Percentiles rank a stretch among this genome's conserved stretches.
These are phyloP conservation scores for Hipposideros larvatus DNA, from an alignment of 2,797 vertebrate species.

Conservation along the genomic window DNA sequence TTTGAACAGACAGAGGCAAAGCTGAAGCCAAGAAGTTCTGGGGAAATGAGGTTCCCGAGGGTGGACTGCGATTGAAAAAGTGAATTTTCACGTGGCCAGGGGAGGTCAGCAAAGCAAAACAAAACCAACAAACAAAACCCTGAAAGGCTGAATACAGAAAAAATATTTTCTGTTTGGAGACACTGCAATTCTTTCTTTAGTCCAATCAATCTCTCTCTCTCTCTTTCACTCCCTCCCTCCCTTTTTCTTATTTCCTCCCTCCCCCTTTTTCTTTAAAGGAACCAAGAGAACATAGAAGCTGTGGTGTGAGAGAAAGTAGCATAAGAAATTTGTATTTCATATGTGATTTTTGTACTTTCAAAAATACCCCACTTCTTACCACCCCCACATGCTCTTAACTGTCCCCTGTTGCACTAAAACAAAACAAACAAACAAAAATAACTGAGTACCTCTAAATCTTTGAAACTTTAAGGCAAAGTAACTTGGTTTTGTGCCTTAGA, in stretches of 20 bases:
- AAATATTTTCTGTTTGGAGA: not conserved
- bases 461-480: not conserved
- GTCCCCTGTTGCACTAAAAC: not conserved
- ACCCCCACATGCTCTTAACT: not conserved
- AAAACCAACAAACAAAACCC: not conserved
- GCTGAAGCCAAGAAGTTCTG: not conserved
- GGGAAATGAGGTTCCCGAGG: not conserved
- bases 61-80: not conserved
- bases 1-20: not conserved
- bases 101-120: not conserved
- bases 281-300: not conserved
- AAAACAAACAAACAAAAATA: not conserved
- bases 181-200: not conserved
- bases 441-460: not conserved
- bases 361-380: not conserved
- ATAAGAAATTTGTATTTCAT: not conserved
- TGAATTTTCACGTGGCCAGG: not conserved
- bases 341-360: not conserved
- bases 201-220: accelerated
- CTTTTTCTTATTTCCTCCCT: not conserved
- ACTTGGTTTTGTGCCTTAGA: constrained; percentile 7
- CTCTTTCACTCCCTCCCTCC: too few relatives aligned
- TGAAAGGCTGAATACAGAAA: not conserved
- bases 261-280: not conserved
- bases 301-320: too few relatives aligned